These are phyloP conservation scores for Latheticus oryzae DNA, from an alignment of 2,888 invertebrate species.

Conservation along the genomic window DNA sequence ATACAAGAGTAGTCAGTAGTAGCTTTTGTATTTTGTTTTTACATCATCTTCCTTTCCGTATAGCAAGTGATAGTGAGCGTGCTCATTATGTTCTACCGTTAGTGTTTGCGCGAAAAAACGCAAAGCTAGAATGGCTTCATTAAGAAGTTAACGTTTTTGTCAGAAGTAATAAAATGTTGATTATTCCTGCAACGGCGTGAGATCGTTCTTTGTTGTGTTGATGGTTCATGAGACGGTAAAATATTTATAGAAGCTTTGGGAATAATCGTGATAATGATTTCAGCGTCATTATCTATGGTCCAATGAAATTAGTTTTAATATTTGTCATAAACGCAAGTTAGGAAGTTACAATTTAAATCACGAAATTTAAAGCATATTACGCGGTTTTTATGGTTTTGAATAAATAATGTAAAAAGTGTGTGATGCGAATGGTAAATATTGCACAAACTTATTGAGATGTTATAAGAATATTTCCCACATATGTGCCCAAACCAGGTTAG, in stretches of 20 bases:
- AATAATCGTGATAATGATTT: conserved; percentile 27
- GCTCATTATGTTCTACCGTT: too few species aligned
- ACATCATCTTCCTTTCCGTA: too few species aligned
- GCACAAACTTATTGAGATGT: conserved; percentile 37
- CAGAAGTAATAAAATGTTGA: conserved; percentile 20
- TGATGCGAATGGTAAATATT: conserved; percentile 35
- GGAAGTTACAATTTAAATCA: conserved; percentile 28
- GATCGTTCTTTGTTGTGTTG: conserved; percentile 22
- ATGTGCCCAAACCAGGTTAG: conserved; percentile 32
- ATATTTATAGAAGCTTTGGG: conserved; percentile 27
- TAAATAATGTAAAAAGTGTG: conserved; percentile 39
- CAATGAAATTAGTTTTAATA: conserved; percentile 18
- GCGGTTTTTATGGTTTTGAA: conserved; percentile 35
- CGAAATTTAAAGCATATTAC: conserved; percentile 29
- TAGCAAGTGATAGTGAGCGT: too few species aligned
- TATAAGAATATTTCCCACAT: conserved; percentile 36
- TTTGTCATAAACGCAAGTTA: conserved; percentile 8
- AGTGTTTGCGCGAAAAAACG: too few species aligned
- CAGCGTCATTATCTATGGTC: conserved; percentile 21
- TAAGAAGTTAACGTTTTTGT: conserved; percentile 13
- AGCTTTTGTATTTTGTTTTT: too few species aligned
- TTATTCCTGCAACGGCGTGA: conserved; percentile 5
- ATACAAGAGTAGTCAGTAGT: too few species aligned
- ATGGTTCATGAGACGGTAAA: conserved; percentile 18
- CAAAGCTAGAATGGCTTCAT: conserved; percentile 4